A percentile compares a stretch with the other conserved stretches of the same genome.
Evolutionary conservation across 1,140 invertebrate genomes (phyloP).

Genomic region (Magallana ariakensis): DNA sequence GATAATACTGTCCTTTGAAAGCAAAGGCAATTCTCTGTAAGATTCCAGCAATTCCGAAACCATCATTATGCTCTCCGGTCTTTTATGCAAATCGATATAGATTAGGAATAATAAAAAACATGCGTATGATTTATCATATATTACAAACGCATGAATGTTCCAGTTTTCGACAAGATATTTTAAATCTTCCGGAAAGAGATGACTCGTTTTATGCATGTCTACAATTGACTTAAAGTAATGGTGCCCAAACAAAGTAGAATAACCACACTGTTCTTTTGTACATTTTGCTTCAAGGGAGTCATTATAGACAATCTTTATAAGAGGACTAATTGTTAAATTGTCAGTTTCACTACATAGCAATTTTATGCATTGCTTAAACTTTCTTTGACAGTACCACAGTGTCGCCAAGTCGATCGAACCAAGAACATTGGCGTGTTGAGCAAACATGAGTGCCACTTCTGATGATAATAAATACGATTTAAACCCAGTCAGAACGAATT

Average conservation of each 20-base stretch:
- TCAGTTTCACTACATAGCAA: background rate
- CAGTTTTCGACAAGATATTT: background rate
- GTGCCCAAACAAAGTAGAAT: background rate
- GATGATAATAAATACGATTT: background rate
- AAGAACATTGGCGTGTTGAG: background rate
- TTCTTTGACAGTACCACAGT: background rate
- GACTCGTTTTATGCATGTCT: background rate
- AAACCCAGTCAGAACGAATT: background rate
- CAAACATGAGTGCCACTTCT: background rate
- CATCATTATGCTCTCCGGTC: too few species aligned
- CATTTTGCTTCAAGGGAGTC: background rate
- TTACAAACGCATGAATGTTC: background rate
- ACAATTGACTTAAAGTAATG: background rate
- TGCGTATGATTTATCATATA: constrained; percentile 6
- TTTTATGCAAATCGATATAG: too few species aligned
- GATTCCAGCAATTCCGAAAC: too few species aligned
- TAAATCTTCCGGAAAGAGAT: background rate
- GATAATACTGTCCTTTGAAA: too few species aligned
- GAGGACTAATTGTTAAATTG: background rate
- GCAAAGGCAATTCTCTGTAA: too few species aligned
- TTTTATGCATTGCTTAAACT: background rate
- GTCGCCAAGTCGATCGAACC: background rate
- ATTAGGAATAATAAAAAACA: background rate
- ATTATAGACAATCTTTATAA: background rate
- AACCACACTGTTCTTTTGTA: background rate